A percentile compares a stretch with the other conserved stretches of the same genome.
These are phyloP conservation scores for Nemopilema nomurai DNA, from an alignment of 30 jellyfish, hydroid and myxozoan species.

Conservation along the genomic window DNA sequence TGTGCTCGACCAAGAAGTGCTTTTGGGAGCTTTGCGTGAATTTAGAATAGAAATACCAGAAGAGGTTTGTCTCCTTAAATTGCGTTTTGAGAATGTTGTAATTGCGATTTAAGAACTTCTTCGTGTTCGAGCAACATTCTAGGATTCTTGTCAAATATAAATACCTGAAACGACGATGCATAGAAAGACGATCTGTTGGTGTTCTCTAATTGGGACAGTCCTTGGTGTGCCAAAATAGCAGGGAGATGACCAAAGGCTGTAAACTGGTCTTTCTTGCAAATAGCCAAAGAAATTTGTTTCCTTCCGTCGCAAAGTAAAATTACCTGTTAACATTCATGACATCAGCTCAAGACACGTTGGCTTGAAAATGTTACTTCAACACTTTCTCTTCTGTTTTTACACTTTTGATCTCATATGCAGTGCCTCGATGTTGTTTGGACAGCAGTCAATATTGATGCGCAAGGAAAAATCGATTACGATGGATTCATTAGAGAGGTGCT, in stretches of 20 bases:
- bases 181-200: too few relatives aligned
- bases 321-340: too few relatives aligned
- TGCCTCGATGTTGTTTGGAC: slow-evolving; percentile 64
- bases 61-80: slow-evolving; percentile 37
- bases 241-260: not conserved
- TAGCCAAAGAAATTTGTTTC: not conserved
- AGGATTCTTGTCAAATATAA: not conserved
- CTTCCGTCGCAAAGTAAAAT: not conserved
- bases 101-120: not conserved
- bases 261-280: not conserved
- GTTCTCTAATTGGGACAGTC: too few relatives aligned
- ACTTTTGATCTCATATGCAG: slow-evolving; percentile 19
- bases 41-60: slow-evolving; percentile 70
- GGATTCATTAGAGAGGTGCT: slow-evolving; percentile 66
- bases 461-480: slow-evolving; percentile 65
- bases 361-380: too few relatives aligned
- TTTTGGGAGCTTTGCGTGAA: slow-evolving; percentile 62
- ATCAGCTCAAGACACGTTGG: too few relatives aligned
- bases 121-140: not conserved
- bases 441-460: slow-evolving; percentile 45
- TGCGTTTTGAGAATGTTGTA: not conserved
- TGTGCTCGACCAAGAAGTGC: slow-evolving; percentile 59
- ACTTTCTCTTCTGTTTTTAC: too few relatives aligned
- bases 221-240: too few relatives aligned
- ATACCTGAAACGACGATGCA: too few relatives aligned